Base-by-base conservation (phyloP, 2,113 vertebrate species). In the Calyptommatus sinebrachiatus region DNA sequence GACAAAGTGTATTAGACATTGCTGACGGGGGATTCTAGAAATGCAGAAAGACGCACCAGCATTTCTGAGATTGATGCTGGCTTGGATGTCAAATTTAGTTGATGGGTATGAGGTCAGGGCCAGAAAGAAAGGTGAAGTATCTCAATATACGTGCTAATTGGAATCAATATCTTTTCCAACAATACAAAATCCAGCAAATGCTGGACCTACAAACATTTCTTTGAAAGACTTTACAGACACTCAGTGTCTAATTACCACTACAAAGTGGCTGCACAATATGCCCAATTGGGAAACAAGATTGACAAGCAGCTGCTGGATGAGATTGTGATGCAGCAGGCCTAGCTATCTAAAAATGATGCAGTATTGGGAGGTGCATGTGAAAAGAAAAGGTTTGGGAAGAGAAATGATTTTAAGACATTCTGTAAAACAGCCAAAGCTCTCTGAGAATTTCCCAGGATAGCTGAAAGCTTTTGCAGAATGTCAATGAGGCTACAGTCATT, bases 201-300 rank as follows among this genome's bases (percentile, higher is more conserved):
- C 83, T 88, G 81, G 84, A 89, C 76, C 85, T 85, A 82, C 4
- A 1, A 88, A 81, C 83, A 86, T 90, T 81, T 2, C 1, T 75
- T 88, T 88, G 62, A 87, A 87, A 88, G 79, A 71, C 85, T 89
- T 90, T 84, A 91, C 86, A 91, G 84, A 83, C 90, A 90, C 89
- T 86, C 77, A 90, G 80, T 83, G 86, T 90, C 85, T 91, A 91
- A 91, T 88, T 79, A 89, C 67, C 66, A 7, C 89, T 86, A 84
- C 82, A 71, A 45, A 91, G 87, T 87, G 87, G 88, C 76, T 91
- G 86, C 89, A 90, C 74, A 90, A 88, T 90, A 89, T 92, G 90
- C 90, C 89, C 81, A 26, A 79, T 86, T 78, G 86, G 78, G 88
- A 86, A 79, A 87, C 45, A 72, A 81, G 65, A 60, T 61, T 65